A percentile compares a stretch with the other conserved stretches of the same genome.
phyloP scores from a whole-genome alignment of 2,888 invertebrate species.

The Acrocyrtus sp. region DNA sequence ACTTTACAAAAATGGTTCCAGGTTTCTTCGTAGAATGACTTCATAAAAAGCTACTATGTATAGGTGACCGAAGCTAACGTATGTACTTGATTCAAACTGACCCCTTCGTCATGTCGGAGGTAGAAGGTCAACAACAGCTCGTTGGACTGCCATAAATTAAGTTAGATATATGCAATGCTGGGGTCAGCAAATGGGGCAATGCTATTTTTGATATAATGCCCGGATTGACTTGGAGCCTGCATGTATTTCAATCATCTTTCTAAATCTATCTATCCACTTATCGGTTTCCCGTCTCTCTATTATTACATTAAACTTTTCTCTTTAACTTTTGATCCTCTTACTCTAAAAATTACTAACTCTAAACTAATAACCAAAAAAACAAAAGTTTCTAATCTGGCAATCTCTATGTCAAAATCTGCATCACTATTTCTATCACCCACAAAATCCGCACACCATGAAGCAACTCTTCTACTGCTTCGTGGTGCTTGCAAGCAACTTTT shows the following conservation, averaged over 20 bases:
- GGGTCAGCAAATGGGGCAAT: conserved; percentile 44
- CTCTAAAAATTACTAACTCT: no score
- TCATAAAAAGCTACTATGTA: background rate
- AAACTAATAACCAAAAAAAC: no score
- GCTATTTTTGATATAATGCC: conserved; percentile 22
- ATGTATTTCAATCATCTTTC: conserved; percentile 38
- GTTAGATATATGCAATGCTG: conserved; percentile 52
- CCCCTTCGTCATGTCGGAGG: conserved; percentile 54
- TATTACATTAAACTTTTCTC: no score
- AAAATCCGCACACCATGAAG: no score
- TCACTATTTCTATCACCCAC: no score
- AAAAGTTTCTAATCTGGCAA: no score
- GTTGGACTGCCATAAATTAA: conserved; percentile 51
- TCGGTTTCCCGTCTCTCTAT: no score
- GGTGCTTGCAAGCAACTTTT: no score
- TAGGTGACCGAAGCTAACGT: conserved; percentile 40
- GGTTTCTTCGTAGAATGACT: background rate
- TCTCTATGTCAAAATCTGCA: no score
- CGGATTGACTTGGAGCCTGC: conserved; percentile 53
- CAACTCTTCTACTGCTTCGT: no score
- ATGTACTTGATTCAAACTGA: conserved; percentile 49
- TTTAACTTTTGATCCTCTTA: no score
- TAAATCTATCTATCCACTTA: no score
- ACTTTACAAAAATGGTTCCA: background rate
- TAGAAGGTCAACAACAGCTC: conserved; percentile 52